phyloP scores from a whole-genome alignment of 2,113 vertebrate species.

The Myrmecobius fasciatus region DNA sequence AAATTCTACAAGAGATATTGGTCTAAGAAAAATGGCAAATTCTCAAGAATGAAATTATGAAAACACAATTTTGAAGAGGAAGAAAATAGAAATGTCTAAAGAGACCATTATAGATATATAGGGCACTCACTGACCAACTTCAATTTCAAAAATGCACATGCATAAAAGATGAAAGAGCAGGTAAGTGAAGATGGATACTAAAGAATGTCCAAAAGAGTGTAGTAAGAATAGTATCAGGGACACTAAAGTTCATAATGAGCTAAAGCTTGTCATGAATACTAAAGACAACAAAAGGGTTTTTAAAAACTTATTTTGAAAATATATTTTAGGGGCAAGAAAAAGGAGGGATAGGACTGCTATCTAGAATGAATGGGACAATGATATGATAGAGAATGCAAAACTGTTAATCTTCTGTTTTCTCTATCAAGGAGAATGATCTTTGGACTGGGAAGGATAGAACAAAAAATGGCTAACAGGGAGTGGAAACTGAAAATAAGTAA shows the following conservation, averaged over 20 bases:
- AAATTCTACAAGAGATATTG: neutral
- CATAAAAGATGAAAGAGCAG: neutral
- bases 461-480: neutral
- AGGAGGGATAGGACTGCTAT: neutral
- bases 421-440: neutral
- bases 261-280: neutral
- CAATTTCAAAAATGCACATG: neutral
- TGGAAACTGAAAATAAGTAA: neutral
- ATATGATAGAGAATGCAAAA: neutral
- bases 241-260: neutral
- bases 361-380: neutral
- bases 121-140: neutral
- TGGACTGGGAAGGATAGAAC: neutral
- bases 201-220: neutral
- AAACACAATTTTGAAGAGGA: neutral
- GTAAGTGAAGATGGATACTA: neutral
- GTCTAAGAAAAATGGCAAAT: neutral
- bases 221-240: neutral
- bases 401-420: neutral
- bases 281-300: neutral
- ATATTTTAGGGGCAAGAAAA: neutral
- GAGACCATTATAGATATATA: neutral
- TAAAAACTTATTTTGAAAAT: neutral
- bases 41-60: neutral
- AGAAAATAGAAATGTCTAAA: neutral